Base-by-base conservation (phyloP, 2,797 vertebrate species). In the Tadarida brasiliensis region DNA sequence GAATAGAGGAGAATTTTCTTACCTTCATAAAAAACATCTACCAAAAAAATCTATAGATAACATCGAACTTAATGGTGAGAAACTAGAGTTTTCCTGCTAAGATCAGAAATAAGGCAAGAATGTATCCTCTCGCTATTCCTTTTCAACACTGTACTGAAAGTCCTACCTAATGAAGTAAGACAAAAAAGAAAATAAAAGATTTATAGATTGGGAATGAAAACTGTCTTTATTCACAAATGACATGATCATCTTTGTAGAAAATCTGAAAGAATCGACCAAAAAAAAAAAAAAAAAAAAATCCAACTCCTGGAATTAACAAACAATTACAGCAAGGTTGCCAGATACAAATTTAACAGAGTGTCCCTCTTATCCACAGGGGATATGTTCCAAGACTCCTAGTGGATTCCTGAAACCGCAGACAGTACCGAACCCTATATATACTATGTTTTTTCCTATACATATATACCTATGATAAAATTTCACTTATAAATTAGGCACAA, bases 21-120 rank as follows among this genome's bases (percentile, higher is more conserved):
- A 82, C 87, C 67, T 86, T 95, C 39, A 76, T 26, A 85, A 93
- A 90, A 70, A 90, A 82, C 24, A 78, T 20, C 5, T 56, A 78
- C 12, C 33, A 71, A 57, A 71, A 57, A 70, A 44, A 73, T 14
- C 57, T 35, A 87, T 0, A 71, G 51, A 7, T 73, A 87, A 82
- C 44, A 39, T 61, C 59, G 35, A 19, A 87, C 14, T 61, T 54
- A 35, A 22, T 44, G 15, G 24, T 70, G 4, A 90, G 65, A 78
- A 90, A 67, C 51, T 19, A 57, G 35, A 88, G 65, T 68, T 47
- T 63, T 81, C 73, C 49, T 67, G 16, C 30, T 87, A 87, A 74
- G 49, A 74, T 59, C 14, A 82, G 78, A n/a, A 82, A 82, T 22
- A 87, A 73, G 30, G 47, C 47, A 73, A 87, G 67, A 20, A 61